Base-by-base conservation (phyloP, 1,140 invertebrate species). In the Teleopsis dalmanni region DNA sequence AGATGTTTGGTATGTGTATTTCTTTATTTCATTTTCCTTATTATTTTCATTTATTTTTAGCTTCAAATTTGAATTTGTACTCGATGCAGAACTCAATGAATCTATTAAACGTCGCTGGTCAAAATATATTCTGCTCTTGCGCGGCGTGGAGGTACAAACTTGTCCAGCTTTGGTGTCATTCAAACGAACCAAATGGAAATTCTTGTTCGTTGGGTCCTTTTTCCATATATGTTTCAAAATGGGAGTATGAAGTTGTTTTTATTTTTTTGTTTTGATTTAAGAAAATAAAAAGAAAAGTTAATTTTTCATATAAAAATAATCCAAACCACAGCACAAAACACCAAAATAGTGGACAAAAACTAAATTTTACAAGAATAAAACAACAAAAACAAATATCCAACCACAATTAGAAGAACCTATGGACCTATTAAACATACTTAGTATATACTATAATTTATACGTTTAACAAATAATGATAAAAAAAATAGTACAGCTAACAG, bases 91-190 rank as follows among this genome's bases (percentile, higher is more conserved):
- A 31, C 51, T 37, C 4, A 54, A 26, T 25, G 45, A 33, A 48
- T 54, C 46, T 7, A 54, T 22, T 45, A 57, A 26, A 41, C 55
- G 52, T 21, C 54, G 53, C 25, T 58, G 56, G 55, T 66, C 56
- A 27, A 55, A 64, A 51, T 60, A 54, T 19, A 52, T 50, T 43
- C 49, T 54, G 19, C 56, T 64, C 43, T 62, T 64, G 11, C 62
- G 57, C 4, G 62, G 62, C 25, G 62, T 65, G 6, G 62, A 65
- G 4, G 61, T 60, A 34, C 57, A 60, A 25, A 62, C 53, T 4
- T 14, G 26, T n/a, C 29, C 34, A n/a, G 33, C 21, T 47, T 25
- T 25, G 5, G 29, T 9, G 16, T 18, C 46, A 33, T 40, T 27
- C 14, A 26, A 19, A 27, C 16, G 31, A 25, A 50, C 44, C 18